Percentiles rank a stretch among this genome's conserved stretches.
Conservation (phyloP, 2,797 vertebrate species). For the Coracias cyanogaster region DNA sequence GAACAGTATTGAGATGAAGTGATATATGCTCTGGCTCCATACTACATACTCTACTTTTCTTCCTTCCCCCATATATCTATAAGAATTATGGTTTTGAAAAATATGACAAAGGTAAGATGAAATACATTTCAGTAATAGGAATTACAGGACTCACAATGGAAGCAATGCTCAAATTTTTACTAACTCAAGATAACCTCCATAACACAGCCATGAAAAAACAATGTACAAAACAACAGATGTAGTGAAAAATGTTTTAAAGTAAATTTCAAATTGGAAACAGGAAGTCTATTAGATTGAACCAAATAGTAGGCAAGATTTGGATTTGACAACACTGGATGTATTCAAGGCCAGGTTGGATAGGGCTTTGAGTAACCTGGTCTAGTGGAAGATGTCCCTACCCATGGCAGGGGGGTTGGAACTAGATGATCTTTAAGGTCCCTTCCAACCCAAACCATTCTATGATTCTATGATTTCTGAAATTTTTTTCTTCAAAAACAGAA, state of each 20-base stretch:
- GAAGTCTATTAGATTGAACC: neutral
- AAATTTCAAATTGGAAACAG: neutral
- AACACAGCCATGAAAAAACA: neutral
- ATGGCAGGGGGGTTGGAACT: too few relatives aligned
- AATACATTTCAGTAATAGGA: slow-evolving; percentile 8
- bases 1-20: neutral
- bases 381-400: too few relatives aligned
- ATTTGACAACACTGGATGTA: too few relatives aligned
- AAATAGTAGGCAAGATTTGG: neutral
- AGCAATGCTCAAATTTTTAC: neutral
- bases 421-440: too few relatives aligned
- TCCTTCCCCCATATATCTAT: neutral
- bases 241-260: neutral
- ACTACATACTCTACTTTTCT: neutral
- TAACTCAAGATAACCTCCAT: neutral
- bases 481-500: neutral
- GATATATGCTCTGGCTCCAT: neutral
- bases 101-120: neutral
- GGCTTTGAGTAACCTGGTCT: too few relatives aligned
- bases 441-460: too few relatives aligned
- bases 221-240: neutral
- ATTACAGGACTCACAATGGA: neutral
- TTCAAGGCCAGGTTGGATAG: too few relatives aligned
- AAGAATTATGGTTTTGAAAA: slow-evolving; percentile 22
- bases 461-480: neutral